Percentiles rank a stretch among this genome's conserved stretches.
phyloP scores from a whole-genome alignment of 2,888 invertebrate species.

The Lasioglossum vierecki region DNA sequence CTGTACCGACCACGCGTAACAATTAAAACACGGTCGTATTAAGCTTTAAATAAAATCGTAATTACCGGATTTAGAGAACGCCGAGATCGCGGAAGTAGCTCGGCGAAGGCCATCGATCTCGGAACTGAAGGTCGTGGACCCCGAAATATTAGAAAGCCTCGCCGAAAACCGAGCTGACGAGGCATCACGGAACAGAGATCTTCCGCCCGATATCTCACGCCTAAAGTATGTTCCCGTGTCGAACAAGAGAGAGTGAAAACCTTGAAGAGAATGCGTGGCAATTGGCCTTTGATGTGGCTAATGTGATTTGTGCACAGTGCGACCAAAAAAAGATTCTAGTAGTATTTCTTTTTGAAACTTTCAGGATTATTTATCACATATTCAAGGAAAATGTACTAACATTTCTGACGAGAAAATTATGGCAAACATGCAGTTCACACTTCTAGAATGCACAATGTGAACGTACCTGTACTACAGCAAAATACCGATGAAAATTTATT shows the following conservation, averaged over 20 bases:
- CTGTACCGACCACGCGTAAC: background rate
- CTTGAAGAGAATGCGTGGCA: conserved; percentile 19
- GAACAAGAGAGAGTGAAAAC: conserved; percentile 10
- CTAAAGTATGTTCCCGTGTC: background rate
- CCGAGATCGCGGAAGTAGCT: background rate
- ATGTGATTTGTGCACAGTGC: background rate
- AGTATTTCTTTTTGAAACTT: background rate
- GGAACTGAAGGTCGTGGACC: background rate
- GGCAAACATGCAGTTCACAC: background rate
- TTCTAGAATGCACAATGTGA: background rate
- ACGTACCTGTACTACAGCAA: background rate
- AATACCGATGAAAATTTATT: background rate
- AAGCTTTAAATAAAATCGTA: background rate
- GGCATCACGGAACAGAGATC: background rate
- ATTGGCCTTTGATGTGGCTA: background rate
- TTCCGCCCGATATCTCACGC: background rate
- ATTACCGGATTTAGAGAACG: background rate
- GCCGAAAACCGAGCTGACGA: background rate
- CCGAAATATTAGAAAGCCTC: background rate
- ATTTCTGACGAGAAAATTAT: background rate
- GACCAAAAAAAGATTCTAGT: background rate
- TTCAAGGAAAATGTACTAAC: background rate
- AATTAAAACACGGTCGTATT: background rate
- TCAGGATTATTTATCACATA: background rate
- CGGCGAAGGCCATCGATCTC: conserved; percentile 8